Base-by-base conservation (phyloP, 23 tunicate species). In the Trididemnum miniatum region DNA sequence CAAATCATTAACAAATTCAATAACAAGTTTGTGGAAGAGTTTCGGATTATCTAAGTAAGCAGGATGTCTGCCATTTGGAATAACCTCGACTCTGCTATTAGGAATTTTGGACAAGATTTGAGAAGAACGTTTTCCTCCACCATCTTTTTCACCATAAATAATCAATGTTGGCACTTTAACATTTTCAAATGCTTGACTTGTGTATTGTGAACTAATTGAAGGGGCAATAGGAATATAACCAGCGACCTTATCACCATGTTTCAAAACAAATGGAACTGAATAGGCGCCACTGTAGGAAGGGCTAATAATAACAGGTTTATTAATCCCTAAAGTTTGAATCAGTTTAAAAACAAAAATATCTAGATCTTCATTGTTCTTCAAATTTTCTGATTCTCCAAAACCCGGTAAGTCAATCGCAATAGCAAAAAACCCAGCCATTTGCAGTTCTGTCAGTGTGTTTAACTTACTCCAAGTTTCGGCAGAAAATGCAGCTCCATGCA, bases 331-430 rank as follows among this genome's bases (percentile, higher is more conserved):
- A 18, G 0, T 38, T 12, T 80, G 0, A 34, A 85, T 36, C 2
- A 90, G 38, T 31, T 83, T 57, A 20, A 66, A 78, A 65, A 88
- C 27, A 72, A 81, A 82, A 0, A 3, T 38, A 0, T 37, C 71
- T 4, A 57, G 62, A 7, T n/a, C 49, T 20, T 7, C 24, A 20
- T 57, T 54, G 2, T 52, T 18, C n/a, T 33, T 81, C 59, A 73
- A 39, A 37, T 4, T 15, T 57, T 60, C 49, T 0, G 95, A 80
- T 65, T 85, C 82, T 25, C 96, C 96, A 71, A 32, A 80, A 0
- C 92, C 96, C 2, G 99, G 99, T 35, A 95, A 77, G 49, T 95
- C 96, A 82, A 95, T 78, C 5, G 98, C 98, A 22, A 84, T 60
- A 0, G 66, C 83, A 24, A 75, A 12, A 80, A 65, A 88, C 7